These are phyloP conservation scores for Apocrypta bakeri DNA, from an alignment of 1,140 invertebrate genomes.

Conservation along the genomic window DNA sequence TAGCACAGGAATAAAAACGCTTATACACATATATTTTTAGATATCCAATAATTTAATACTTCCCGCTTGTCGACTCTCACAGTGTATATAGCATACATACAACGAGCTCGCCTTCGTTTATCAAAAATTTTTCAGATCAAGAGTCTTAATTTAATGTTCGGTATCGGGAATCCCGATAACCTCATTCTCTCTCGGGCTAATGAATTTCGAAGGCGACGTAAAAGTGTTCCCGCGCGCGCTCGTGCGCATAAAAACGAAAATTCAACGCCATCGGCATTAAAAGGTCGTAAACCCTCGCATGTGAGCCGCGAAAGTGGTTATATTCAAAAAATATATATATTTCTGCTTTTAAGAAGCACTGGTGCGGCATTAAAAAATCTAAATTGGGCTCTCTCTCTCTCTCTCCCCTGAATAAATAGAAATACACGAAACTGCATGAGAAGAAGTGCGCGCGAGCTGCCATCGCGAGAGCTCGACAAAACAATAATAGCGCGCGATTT, in stretches of 20 bases:
- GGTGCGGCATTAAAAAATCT: constrained; percentile 13
- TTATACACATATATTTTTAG: background rate
- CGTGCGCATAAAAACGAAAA: background rate
- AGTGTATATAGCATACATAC: too few species aligned
- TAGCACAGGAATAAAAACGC: background rate
- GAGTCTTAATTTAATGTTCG: background rate
- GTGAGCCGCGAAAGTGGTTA: background rate
- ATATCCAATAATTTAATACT: background rate
- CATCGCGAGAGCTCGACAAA: background rate
- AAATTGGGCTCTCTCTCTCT: background rate
- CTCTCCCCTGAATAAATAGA: constrained; percentile 3
- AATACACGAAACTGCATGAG: constrained; percentile 9
- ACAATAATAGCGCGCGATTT: constrained; percentile 49
- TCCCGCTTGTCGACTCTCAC: too few species aligned
- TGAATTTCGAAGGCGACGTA: background rate
- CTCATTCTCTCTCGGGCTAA: background rate
- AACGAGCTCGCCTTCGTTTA: too few species aligned
- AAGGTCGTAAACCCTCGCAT: background rate
- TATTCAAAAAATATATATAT: background rate
- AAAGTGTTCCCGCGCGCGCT: background rate
- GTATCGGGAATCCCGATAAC: background rate
- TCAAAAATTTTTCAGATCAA: background rate
- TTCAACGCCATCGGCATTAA: background rate
- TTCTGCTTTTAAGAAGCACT: background rate
- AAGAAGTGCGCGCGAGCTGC: background rate